Conservation (phyloP, 2,113 vertebrate species). For the Microtus richardsoni region DNA sequence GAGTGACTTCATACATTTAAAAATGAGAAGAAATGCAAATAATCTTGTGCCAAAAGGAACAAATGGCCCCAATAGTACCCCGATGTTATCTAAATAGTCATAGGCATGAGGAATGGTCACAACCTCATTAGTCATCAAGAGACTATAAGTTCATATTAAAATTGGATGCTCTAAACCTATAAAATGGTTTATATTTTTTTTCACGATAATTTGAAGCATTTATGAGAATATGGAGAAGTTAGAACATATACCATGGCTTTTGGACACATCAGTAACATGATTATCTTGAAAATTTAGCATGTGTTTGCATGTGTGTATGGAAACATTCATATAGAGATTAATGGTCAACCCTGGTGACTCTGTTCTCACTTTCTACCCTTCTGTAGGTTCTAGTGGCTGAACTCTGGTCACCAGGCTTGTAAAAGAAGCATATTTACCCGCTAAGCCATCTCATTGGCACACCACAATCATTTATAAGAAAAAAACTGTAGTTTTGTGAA, state of each 20-base stretch:
- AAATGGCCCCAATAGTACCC: neutral
- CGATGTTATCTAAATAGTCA: neutral
- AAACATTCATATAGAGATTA: no score
- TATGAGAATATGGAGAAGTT: neutral
- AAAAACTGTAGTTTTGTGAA: neutral
- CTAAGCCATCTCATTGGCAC: neutral
- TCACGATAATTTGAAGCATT: neutral
- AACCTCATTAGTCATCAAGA: neutral
- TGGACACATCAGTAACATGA: neutral
- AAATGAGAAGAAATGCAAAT: neutral
- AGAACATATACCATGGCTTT: neutral
- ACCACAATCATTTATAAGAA: neutral
- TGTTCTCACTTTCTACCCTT: neutral
- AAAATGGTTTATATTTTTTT: neutral
- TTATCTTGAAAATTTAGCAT: neutral
- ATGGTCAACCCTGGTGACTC: neutral
- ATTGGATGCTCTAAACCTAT: neutral
- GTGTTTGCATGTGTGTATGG: neutral
- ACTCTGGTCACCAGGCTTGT: no score
- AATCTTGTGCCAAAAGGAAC: neutral
- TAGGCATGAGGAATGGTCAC: neutral
- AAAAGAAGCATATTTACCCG: neutral
- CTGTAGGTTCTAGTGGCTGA: neutral
- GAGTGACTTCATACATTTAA: neutral
- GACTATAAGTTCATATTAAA: neutral